These are phyloP conservation scores for Hylyphantes graminicola DNA, from an alignment of 1,140 invertebrate species.

Conservation along the genomic window DNA sequence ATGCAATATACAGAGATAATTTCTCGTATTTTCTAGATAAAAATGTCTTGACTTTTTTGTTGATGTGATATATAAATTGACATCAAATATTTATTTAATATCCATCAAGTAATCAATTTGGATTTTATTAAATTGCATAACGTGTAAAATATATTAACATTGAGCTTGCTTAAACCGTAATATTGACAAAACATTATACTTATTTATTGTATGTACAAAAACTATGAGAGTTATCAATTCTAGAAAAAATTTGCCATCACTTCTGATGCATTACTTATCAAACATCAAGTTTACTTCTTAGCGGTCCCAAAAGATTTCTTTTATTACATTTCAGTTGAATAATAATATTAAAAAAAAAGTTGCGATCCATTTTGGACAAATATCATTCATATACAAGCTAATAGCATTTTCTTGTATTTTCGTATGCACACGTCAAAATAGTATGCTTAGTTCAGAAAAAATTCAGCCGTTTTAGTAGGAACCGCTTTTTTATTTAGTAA, in stretches of 20 bases:
- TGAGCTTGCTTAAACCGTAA: constrained; percentile 6
- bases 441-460: no score
- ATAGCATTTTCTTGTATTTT: no score
- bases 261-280: constrained; percentile 15
- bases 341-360: neutral
- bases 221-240: constrained; percentile 16
- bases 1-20: neutral
- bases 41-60: constrained; percentile 13
- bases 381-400: neutral
- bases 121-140: neutral
- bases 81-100: neutral
- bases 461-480: no score
- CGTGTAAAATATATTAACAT: constrained; percentile 12
- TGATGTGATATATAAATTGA: constrained; percentile 15
- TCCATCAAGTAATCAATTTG: neutral
- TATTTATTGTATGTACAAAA: constrained; percentile 28
- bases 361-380: neutral
- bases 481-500: no score
- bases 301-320: constrained; percentile 7
- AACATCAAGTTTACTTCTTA: neutral
- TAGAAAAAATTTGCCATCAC: constrained; percentile 21
- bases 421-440: no score
- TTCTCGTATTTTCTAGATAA: neutral
- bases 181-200: constrained; percentile 10
- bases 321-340: neutral